These are phyloP conservation scores for Scomber japonicus DNA, from an alignment of 2,113 vertebrate genomes.

Conservation along the genomic window DNA sequence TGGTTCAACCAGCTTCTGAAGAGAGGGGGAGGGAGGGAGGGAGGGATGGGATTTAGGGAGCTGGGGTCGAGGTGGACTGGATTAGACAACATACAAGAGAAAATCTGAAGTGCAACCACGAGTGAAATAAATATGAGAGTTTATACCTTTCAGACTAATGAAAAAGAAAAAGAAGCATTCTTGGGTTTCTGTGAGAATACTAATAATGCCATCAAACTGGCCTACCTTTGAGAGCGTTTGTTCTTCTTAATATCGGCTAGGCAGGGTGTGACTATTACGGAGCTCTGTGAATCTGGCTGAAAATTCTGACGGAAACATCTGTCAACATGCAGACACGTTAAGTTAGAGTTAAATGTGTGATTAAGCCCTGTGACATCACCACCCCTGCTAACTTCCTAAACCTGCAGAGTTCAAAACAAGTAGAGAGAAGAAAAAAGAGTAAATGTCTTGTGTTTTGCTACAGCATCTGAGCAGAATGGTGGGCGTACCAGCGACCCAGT, in stretches of 20 bases:
- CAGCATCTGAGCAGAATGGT: constrained; percentile 58
- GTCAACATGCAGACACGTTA: constrained; percentile 89
- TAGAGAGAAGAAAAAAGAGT: constrained; percentile 36
- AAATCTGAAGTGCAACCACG: constrained; percentile 84
- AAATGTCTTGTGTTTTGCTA: constrained; percentile 54
- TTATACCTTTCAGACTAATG: constrained; percentile 83
- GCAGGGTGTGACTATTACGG: constrained; percentile 87
- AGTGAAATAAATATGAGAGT: constrained; percentile 80
- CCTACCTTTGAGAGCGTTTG: constrained; percentile 87
- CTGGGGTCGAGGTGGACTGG: constrained; percentile 71
- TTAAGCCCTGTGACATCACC: constrained; percentile 63
- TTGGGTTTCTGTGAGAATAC: constrained; percentile 81
- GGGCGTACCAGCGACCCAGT: constrained; percentile 63
- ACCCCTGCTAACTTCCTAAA: constrained; percentile 65
- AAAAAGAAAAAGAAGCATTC: constrained; percentile 84
- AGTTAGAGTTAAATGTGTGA: constrained; percentile 81
- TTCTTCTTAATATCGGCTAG: constrained; percentile 88
- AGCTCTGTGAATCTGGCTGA: constrained; percentile 85
- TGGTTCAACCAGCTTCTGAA: constrained; percentile 75
- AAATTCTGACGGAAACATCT: constrained; percentile 88
- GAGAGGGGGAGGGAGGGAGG: constrained; percentile 27
- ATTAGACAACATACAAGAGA: constrained; percentile 86
- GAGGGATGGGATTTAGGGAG: constrained; percentile 38
- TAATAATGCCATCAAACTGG: constrained; percentile 85
- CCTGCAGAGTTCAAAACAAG: constrained; percentile 63